Conservation (phyloP, 2,888 invertebrate genomes). For the Coenonympha glycerion region DNA sequence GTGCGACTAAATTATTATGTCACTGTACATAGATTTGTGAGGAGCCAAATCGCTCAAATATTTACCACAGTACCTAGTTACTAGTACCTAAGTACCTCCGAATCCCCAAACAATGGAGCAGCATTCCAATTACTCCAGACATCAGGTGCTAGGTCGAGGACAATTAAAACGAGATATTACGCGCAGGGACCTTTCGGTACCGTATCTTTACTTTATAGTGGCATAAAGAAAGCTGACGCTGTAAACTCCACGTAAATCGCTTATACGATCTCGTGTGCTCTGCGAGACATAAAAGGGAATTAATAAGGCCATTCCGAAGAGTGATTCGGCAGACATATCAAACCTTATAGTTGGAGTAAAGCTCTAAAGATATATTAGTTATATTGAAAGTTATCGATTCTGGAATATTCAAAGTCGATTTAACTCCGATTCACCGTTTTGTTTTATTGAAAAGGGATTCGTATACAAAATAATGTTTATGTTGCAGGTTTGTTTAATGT, state of each 20-base stretch:
- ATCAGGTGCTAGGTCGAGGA: conserved; percentile 51
- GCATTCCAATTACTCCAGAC: conserved; percentile 35
- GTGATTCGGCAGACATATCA: conserved; percentile 59
- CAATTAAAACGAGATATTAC: conserved; percentile 64
- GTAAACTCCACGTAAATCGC: conserved; percentile 63
- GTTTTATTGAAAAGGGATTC: conserved; percentile 28
- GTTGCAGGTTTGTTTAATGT: background rate
- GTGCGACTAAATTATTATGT: too few relatives aligned
- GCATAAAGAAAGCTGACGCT: conserved; percentile 68
- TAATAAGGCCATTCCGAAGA: conserved; percentile 68
- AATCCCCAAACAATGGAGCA: conserved; percentile 34
- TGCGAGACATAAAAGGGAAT: conserved; percentile 66
- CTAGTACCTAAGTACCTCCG: too few relatives aligned
- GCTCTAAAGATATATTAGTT: conserved; percentile 47
- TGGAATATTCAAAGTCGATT: conserved; percentile 45
- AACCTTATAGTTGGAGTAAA: conserved; percentile 41
- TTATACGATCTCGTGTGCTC: conserved; percentile 56
- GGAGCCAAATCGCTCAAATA: background rate
- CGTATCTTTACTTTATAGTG: conserved; percentile 60
- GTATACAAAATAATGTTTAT: background rate
- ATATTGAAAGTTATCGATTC: conserved; percentile 70
- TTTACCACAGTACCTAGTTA: background rate
- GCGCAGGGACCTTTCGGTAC: conserved; percentile 41
- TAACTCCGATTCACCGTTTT: conserved; percentile 37
- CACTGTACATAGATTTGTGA: too few relatives aligned